A percentile compares a stretch with the other conserved stretches of the same genome.
Conservation (phyloP, 2,113 vertebrate genomes). For the human region DNA sequence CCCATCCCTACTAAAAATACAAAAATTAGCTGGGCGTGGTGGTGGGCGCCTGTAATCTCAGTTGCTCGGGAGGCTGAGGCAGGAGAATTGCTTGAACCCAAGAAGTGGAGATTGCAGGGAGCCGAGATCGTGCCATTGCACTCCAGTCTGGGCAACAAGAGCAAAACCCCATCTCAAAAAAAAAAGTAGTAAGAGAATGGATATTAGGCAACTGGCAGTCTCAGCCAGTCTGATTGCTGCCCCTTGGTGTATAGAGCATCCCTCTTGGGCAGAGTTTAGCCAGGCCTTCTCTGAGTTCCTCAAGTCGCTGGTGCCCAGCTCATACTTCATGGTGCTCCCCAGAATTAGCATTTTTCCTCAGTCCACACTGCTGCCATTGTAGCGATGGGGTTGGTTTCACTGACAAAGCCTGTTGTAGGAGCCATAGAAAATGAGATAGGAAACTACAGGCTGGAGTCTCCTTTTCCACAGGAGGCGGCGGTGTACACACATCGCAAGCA, state of each 20-base stretch:
- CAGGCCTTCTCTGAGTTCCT: not conserved
- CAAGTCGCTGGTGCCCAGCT: not conserved
- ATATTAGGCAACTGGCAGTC: not conserved
- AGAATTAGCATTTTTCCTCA: not conserved
- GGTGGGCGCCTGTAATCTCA: too few species aligned
- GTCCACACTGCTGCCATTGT: not conserved
- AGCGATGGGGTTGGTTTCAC: not conserved
- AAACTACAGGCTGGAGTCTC: not conserved
- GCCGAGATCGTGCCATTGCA: too few species aligned
- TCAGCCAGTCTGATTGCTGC: not conserved
- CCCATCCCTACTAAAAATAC: too few species aligned
- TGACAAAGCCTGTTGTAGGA: not conserved
- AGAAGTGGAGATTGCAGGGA: too few species aligned
- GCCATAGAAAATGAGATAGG: not conserved
- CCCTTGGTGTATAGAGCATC: not conserved
- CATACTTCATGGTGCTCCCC: not conserved
- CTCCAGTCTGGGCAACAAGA: too few species aligned
- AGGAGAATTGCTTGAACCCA: too few species aligned
- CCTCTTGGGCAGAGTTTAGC: not conserved
- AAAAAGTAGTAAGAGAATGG: not conserved
- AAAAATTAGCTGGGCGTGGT: too few species aligned
- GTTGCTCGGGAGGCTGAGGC: too few species aligned
- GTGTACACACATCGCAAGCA: fast-evolving
- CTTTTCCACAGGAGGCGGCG: not conserved
- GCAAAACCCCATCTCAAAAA: too few species aligned